Evolutionary conservation across 2,113 vertebrate species (phyloP).

Genomic region (Chrysochloris asiatica): DNA sequence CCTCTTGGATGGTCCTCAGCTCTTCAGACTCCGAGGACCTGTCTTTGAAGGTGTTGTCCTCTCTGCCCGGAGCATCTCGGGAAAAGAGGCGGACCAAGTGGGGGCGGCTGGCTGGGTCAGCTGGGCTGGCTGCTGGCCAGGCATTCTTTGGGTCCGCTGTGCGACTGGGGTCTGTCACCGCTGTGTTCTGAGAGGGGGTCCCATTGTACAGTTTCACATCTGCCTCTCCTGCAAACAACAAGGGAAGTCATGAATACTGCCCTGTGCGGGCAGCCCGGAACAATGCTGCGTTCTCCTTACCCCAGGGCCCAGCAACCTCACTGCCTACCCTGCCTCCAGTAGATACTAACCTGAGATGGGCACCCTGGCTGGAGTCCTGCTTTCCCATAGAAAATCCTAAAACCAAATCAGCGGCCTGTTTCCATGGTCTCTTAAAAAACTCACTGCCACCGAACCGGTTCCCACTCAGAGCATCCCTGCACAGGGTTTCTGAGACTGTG

Average conservation of each 20-base stretch:
- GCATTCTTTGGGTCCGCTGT: constrained; percentile 89
- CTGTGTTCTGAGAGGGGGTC: constrained; percentile 90
- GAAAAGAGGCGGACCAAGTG: constrained; percentile 99
- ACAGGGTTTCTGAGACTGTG: no score
- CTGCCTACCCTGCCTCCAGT: no score
- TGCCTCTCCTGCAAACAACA: constrained; percentile 98
- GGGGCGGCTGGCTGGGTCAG: constrained; percentile 94
- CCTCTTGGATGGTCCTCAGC: constrained; percentile 98
- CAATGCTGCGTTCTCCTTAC: constrained; percentile 89
- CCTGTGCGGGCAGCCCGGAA: constrained; percentile 88
- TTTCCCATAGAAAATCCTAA: neutral
- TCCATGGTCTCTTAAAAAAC: no score
- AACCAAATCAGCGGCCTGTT: neutral
- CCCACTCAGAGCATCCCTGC: no score
- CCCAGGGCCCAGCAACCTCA: neutral
- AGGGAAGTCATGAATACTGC: constrained; percentile 91
- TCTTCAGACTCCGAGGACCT: constrained; percentile 98
- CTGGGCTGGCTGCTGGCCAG: constrained; percentile 91
- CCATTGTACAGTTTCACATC: constrained; percentile 98
- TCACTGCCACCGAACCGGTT: no score
- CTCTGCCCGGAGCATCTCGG: constrained; percentile 98
- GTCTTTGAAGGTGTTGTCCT: constrained; percentile 99
- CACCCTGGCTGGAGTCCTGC: rapidly evolving
- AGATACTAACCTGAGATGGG: no score
- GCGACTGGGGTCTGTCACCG: constrained; percentile 95